These are phyloP conservation scores for Steinernema hermaphroditum DNA, from an alignment of 2,888 invertebrate species.

Conservation along the genomic window DNA sequence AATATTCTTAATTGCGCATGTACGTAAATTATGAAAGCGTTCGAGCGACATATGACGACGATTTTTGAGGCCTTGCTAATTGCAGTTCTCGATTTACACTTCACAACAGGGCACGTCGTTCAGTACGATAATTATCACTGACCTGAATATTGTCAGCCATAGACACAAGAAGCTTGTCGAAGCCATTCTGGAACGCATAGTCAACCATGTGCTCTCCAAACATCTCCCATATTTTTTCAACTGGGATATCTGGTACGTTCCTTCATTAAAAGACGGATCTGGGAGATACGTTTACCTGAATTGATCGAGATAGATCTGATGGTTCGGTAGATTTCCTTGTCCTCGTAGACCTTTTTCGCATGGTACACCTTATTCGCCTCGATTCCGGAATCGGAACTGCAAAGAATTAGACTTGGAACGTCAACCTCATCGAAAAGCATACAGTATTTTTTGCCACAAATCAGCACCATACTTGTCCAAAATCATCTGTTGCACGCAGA, in stretches of 20 bases:
- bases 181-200: slow-evolving; percentile 57
- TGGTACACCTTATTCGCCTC: slow-evolving; percentile 51
- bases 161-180: slow-evolving; percentile 55
- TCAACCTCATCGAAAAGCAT: not conserved
- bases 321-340: slow-evolving; percentile 58
- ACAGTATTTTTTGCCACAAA: slow-evolving; percentile 54
- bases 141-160: slow-evolving; percentile 60
- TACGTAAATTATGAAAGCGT: not conserved
- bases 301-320: slow-evolving; percentile 53
- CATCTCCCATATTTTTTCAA: slow-evolving; percentile 59
- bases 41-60: no score
- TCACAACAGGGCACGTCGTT: no score
- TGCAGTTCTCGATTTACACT: no score
- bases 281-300: no score
- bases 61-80: no score
- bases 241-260: slow-evolving; percentile 45
- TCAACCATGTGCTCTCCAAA: slow-evolving; percentile 58
- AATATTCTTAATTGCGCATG: slow-evolving; percentile 21
- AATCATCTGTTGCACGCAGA: slow-evolving; percentile 50
- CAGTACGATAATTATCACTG: not conserved
- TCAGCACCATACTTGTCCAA: slow-evolving; percentile 51
- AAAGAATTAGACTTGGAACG: slow-evolving; percentile 31
- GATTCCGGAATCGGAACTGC: slow-evolving; percentile 52
- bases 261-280: not conserved
- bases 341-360: slow-evolving; percentile 53